Percentiles rank a stretch among this genome's conserved stretches.
Evolutionary conservation across 2,888 invertebrate species (phyloP).

Genomic region (Cheilosia impressa): DNA sequence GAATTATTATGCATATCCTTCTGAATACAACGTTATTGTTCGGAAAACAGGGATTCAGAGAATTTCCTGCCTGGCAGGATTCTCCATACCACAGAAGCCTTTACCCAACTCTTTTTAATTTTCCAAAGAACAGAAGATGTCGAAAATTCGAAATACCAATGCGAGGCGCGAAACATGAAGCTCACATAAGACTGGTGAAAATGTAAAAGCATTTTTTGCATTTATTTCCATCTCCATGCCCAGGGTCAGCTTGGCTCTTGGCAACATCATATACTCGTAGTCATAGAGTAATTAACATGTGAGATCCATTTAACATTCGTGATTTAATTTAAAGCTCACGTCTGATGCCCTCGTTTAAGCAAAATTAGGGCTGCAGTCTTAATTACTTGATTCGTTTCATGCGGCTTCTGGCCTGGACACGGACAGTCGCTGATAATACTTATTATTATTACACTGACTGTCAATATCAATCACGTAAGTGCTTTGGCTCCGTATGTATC

Average conservation of each 20-base stretch:
- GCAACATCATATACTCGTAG: conserved; percentile 36
- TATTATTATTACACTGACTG: background rate
- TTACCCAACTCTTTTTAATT: too few relatives aligned
- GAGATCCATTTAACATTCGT: conserved; percentile 68
- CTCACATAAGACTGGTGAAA: too few relatives aligned
- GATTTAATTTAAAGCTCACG: conserved; percentile 71
- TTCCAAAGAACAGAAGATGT: too few relatives aligned
- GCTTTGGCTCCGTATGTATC: too few relatives aligned
- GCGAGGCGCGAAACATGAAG: too few relatives aligned
- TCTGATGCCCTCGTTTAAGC: conserved; percentile 63
- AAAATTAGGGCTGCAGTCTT: conserved; percentile 64
- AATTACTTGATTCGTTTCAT: conserved; percentile 65
- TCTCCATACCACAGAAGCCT: too few relatives aligned
- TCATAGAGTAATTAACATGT: conserved; percentile 60
- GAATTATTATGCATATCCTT: too few relatives aligned
- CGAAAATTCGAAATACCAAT: too few relatives aligned
- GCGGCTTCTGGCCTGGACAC: background rate
- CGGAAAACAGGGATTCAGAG: too few relatives aligned
- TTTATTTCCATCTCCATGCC: background rate
- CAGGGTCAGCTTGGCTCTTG: background rate
- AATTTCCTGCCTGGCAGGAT: too few relatives aligned
- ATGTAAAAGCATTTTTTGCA: background rate
- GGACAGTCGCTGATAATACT: background rate
- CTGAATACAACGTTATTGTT: too few relatives aligned
- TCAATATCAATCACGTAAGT: background rate